Evolutionary conservation across 2,113 vertebrate species (phyloP), one percentile per base, ranked within the genome.

Genomic region (Zonotrichia leucophrys): DNA sequence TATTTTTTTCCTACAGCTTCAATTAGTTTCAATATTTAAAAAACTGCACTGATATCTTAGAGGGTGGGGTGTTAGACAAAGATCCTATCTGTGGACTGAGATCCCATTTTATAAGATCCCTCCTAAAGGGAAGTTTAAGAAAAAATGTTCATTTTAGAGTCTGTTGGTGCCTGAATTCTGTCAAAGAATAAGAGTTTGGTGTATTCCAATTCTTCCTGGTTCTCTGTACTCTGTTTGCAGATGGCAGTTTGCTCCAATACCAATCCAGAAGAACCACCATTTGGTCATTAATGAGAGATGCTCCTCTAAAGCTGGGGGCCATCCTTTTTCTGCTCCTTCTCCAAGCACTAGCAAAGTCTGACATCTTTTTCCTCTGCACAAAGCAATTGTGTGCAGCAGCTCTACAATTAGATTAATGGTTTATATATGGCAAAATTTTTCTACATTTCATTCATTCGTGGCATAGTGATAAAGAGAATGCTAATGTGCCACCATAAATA

Each of bases 251-350:
- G 37, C 47, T 80, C 81, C 11, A 7, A 4, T 3, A 35, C 24
- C 37, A 30, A 10, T 25, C 22, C 35, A 75, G 60, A 90, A 60
- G 12, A 62, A 30, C 5, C 5, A 39, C 9, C 17, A 35, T 28
- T 60, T 2, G 0, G 31, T 60, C 33, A 70, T 55, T 44, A 69
- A 59, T 0, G 0, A 67, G 37, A n/a, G 13, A 63, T 13, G 3
- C 12, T 79, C 77, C 78, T 56, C 33, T 49, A 5, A 89, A 75
- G 44, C 28, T 84, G 8, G 63, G 83, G 33, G 18, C 27, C 10
- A 7, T 64, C 2, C 13, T 24, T 92, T 31, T 83, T 75, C 28
- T 85, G 15, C 50, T 82, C 28, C 50, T 89, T 53, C 60, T 87
- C 28, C 39, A 81, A 49, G 15, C n/a, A 13, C 21, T 42, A 70